Conservation (phyloP, 2,888 invertebrate genomes). For the Macrosiphum euphorbiae region DNA sequence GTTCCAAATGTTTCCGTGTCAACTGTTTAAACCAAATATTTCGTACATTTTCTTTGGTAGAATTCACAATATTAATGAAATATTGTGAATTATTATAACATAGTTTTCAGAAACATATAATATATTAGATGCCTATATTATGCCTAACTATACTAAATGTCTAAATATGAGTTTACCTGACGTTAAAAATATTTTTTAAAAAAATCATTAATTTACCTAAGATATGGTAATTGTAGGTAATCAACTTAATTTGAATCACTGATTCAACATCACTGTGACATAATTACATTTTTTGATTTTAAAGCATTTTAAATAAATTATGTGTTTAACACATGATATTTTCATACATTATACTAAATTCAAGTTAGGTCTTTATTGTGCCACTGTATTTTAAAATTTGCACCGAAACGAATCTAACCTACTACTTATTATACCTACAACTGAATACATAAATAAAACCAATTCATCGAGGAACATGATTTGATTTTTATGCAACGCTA, state of each 20-base stretch:
- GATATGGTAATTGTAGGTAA: neutral
- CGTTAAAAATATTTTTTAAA: neutral
- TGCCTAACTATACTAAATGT: neutral
- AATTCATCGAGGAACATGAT: neutral
- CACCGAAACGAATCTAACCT: neutral
- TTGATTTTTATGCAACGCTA: neutral
- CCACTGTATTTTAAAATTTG: neutral
- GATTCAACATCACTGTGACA: neutral
- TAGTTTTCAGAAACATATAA: neutral
- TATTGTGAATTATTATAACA: neutral
- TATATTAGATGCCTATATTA: neutral
- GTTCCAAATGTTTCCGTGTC: conserved; percentile 23
- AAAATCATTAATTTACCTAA: neutral
- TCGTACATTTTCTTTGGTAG: neutral
- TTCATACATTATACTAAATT: neutral
- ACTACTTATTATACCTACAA: neutral
- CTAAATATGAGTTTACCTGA: neutral
- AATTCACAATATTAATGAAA: neutral
- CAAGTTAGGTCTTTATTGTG: neutral
- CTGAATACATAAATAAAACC: neutral
- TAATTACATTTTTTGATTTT: neutral
- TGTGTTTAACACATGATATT: neutral
- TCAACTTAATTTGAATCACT: neutral
- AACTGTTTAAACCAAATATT: neutral
- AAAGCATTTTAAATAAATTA: neutral